Evolutionary conservation across 1,140 invertebrate genomes (phyloP).

Genomic region (Platyscapa corneri): DNA sequence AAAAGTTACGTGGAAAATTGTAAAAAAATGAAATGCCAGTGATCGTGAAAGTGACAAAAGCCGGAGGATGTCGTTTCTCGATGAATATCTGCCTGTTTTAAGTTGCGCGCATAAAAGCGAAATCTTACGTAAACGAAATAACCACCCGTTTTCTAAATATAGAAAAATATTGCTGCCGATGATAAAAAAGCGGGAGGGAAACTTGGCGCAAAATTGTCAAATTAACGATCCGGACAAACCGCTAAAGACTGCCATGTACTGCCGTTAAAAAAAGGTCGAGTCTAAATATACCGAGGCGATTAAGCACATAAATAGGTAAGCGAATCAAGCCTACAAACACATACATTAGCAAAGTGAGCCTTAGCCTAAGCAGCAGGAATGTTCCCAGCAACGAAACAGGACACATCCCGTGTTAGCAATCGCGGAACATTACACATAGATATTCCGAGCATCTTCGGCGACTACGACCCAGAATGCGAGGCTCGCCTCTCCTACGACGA

Average conservation of each 20-base stretch:
- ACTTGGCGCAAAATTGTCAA: neutral
- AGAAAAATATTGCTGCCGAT: too few species aligned
- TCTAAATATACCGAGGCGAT: neutral
- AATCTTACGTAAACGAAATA: too few species aligned
- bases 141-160: too few species aligned
- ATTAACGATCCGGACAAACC: neutral
- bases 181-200: neutral
- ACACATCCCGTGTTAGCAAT: neutral
- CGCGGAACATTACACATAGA: neutral
- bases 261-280: neutral
- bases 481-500: neutral
- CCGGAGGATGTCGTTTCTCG: too few species aligned
- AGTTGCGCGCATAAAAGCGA: too few species aligned
- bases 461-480: conserved; percentile 45
- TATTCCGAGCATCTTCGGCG: conserved; percentile 25
- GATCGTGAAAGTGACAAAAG: too few species aligned
- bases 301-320: neutral
- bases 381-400: neutral
- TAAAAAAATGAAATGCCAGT: too few species aligned
- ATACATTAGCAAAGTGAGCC: neutral
- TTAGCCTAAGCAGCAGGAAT: neutral
- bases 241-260: neutral
- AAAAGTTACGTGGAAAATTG: too few species aligned
- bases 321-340: neutral
- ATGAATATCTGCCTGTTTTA: too few species aligned